Percentiles rank a stretch among this genome's conserved stretches.
Conservation (phyloP, 1,140 invertebrate genomes). For the Rhizoglyphus robini region DNA sequence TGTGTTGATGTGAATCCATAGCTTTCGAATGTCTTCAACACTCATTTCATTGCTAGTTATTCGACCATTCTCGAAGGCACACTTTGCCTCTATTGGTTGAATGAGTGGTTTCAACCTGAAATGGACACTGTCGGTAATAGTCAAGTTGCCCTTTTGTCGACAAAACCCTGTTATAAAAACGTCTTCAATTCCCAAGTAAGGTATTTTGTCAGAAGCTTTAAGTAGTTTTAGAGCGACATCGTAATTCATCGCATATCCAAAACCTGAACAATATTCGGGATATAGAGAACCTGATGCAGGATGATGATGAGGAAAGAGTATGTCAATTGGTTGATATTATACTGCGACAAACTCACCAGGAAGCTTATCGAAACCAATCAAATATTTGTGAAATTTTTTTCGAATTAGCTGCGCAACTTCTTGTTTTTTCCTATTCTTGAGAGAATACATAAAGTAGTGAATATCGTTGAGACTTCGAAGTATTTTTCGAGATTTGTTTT, state of each 20-base stretch:
- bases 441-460: constrained; percentile 12
- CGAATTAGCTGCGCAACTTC: not conserved
- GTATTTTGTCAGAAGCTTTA: constrained; percentile 24
- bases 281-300: constrained; percentile 27
- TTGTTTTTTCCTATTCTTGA: not conserved
- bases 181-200: constrained; percentile 31
- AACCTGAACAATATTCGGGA: constrained; percentile 30
- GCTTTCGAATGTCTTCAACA: constrained; percentile 22
- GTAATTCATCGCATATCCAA: constrained; percentile 29
- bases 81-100: constrained; percentile 21
- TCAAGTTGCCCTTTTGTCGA: constrained; percentile 26
- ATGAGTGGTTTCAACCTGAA: constrained; percentile 25
- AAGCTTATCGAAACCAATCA: not conserved
- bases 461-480: constrained; percentile 20
- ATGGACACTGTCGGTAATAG: constrained; percentile 23
- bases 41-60: constrained; percentile 28
- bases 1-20: constrained; percentile 28
- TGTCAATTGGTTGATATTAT: not conserved
- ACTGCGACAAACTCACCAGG: not conserved
- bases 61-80: constrained; percentile 26
- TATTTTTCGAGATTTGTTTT: constrained; percentile 25
- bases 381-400: constrained; percentile 12
- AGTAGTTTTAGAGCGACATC: constrained; percentile 24
- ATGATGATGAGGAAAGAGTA: not conserved
- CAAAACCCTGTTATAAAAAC: constrained; percentile 32